These are phyloP conservation scores for Riparia riparia DNA, from an alignment of 2,113 vertebrate genomes.

Conservation along the genomic window DNA sequence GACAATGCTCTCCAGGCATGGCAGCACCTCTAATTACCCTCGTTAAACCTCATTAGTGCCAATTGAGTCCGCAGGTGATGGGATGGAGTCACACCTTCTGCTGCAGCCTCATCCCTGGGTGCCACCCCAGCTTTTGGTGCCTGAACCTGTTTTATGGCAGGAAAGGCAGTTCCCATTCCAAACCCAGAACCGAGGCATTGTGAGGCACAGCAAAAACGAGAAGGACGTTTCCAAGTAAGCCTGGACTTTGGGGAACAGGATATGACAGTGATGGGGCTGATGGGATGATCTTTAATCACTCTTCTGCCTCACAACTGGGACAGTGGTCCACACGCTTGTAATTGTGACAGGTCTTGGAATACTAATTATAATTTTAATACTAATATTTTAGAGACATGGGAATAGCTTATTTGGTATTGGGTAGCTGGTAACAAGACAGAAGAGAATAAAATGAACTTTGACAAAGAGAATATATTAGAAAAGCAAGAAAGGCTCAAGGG, in stretches of 20 bases:
- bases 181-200: accelerated
- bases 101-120: accelerated
- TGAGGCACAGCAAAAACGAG: neutral
- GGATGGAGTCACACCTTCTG: accelerated
- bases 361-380: neutral
- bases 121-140: neutral
- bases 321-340: neutral
- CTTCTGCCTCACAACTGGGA: neutral
- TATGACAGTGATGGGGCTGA: neutral
- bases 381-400: neutral
- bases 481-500: neutral
- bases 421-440: neutral
- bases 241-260: neutral
- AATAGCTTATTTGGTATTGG: neutral
- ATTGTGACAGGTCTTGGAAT: neutral
- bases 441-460: neutral
- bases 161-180: accelerated
- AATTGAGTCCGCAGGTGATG: neutral
- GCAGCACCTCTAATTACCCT: neutral
- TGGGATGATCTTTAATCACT: neutral
- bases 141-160: neutral
- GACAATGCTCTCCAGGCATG: neutral
- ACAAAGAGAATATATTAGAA: neutral
- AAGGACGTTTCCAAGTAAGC: neutral
- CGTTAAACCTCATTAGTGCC: neutral